Evolutionary conservation across 2,113 vertebrate species (phyloP), one percentile per base, ranked within the genome.

Genomic region (Chaetorhynchus papuensis): DNA sequence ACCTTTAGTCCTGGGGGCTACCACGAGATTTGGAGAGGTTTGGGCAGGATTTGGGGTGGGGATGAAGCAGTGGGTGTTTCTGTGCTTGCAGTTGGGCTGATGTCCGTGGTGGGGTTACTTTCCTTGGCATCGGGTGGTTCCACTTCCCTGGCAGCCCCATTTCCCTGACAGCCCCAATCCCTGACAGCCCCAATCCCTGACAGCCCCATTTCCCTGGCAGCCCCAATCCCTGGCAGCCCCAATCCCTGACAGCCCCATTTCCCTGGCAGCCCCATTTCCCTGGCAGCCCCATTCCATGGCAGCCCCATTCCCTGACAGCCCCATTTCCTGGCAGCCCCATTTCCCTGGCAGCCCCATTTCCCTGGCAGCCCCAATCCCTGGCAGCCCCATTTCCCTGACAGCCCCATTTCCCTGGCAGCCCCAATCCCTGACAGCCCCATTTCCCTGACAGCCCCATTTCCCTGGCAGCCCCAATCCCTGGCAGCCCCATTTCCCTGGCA

Each of bases 81-180:
- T 77, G 26, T 1, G 0, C 64, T 39, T 53, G 52, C 42, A 53
- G 24, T 7, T 77, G 80, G 77, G 49, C 57, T 82, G 4, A 22
- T 54, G 52, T 22, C 65, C 0, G 0, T 75, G 60, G 7, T 21
- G 1, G 13, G 56, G 42, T 66, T 33, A 10, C 52, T 61, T 59
- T 26, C n/a, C 76, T 42, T 71, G 78, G 27, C 42, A 54, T 50
- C 35, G n/a, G 60, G 39, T 63, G 72, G 39, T 87, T 93, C 50
- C 24, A 5, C 76, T 71, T 84, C 68, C 80, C 18, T 64, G 87
- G 28, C 74, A 84, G 74, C 8, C 39, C 26, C 61, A 1, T 90
- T 72, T 81, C 52, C 68, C 11, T 20, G 53, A 17, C 52, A 53
- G 28, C 28, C 26, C 50, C 15, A 5, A 24, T 28, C 18, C 53